Base-by-base conservation (phyloP, 1,140 invertebrate genomes). In the Zaprionus davidi region DNA sequence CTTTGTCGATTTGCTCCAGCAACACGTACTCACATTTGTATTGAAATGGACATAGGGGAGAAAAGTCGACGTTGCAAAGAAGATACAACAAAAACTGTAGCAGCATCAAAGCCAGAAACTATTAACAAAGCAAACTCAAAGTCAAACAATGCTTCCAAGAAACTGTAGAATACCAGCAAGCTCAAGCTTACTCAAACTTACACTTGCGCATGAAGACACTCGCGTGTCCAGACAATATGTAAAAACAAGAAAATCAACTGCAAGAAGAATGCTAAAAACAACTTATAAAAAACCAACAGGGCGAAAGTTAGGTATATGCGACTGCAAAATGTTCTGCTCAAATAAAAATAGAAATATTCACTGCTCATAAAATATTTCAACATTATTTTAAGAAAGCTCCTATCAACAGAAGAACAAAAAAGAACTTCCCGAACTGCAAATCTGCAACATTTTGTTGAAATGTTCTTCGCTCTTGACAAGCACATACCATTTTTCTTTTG, bases 21-120 rank as follows among this genome's bases (percentile, higher is more conserved):
- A 77, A 73, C 63, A 77, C 64, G 58, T 76, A 71, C 55, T 60
- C 28, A 71, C 28, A 71, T 76, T 71, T 65, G 65, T 71, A 76
- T 76, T 71, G 60, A 65, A 76, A 66, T 76, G 68, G 31, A 36
- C 55, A 24, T 44, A 22, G 9, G 67, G 34, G 59, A 65, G 12
- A 5, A 41, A 64, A 59, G 5, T n/a, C 55, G 5, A 34, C n/a
- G 51, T 15, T 34, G 31, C 31, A 34, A 7, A 34, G 3, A 34
- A 34, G 2, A 38, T 5, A 38, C 12, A 15, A 46, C 5, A 63
- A 46, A 7, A 60, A 28, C 4, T 34, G 38, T 53, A 26, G 4
- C 26, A 53, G 46, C 6, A 59, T 20, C 34, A n/a, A 34, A 36
- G 46, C 17, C 17, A 17, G 41, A 69, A 73, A 68, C 57, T 73